These are phyloP conservation scores for Dioctria linearis DNA, from an alignment of 2,888 invertebrate genomes.

Conservation along the genomic window DNA sequence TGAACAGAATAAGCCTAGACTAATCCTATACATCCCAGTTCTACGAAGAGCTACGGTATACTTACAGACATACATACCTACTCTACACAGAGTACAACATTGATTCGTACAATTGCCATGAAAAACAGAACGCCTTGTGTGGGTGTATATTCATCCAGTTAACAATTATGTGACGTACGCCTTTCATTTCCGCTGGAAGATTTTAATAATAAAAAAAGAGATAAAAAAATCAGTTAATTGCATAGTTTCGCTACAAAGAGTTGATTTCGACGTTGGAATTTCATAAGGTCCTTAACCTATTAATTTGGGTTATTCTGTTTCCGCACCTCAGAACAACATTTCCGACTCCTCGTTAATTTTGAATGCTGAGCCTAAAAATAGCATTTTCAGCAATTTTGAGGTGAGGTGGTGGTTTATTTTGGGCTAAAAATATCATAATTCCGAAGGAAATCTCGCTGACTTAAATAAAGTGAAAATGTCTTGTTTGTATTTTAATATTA, in stretches of 20 bases:
- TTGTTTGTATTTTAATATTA: too few relatives aligned
- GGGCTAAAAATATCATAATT: too few relatives aligned
- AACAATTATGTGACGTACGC: neutral
- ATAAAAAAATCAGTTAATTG: neutral
- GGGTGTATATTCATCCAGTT: neutral
- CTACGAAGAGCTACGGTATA: neutral
- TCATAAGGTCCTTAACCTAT: neutral
- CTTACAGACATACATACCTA: neutral
- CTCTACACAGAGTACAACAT: neutral
- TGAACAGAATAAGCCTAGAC: neutral
- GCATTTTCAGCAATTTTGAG: slow-evolving; percentile 27
- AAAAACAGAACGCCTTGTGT: neutral
- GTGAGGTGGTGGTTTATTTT: neutral
- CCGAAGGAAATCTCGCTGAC: too few relatives aligned
- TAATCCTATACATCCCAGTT: neutral
- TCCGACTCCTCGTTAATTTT: neutral
- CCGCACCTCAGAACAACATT: neutral
- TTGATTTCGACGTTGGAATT: neutral
- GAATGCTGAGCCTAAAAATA: neutral
- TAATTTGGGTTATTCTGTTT: slow-evolving; percentile 15
- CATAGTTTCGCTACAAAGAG: neutral
- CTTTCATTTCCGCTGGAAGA: slow-evolving; percentile 1
- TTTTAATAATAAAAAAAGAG: neutral
- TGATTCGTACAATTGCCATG: neutral
- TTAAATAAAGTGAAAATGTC: too few relatives aligned